Evolutionary conservation across 2,113 vertebrate genomes (phyloP), one percentile per base, ranked within the genome.

Genomic region (Macrotis lagotis): DNA sequence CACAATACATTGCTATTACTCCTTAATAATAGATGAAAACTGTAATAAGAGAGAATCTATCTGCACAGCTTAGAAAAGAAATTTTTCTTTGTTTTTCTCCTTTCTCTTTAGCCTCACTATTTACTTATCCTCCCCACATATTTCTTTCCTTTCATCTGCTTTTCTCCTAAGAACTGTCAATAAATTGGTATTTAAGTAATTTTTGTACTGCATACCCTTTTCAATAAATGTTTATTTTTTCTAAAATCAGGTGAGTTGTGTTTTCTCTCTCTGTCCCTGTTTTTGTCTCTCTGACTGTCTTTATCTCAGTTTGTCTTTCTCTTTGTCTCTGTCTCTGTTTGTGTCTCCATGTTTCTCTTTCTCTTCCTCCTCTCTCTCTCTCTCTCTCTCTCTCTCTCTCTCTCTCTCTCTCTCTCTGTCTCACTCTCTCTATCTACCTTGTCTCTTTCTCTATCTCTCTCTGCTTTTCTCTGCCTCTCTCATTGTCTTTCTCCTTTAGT

Each of bases 41-140:
- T 50, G 0, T 88, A 25, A 91, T 48, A 83, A 6, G 31, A 74
- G 59, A n/a, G 1, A 0, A 50, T 50, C 31, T 83, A 48, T 16
- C 48, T 3, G 0, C 74, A 89, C 0, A 24, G 44, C 2, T 14
- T 89, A 8, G 49, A 88, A 55, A 26, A 24, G 90, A 49, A 59
- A 22, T 25, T 12, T 91, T 25, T 83, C 0, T 59, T 52, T 91
- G 55, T 5, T 83, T 48, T 92, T n/a, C 6, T 5, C 11, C 1
- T 37, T 89, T 0, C 1, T 44, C 50, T 37, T 48, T 50, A 2
- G 44, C 74, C 25, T 89, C 25, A 52, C 47, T 83, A 19, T 28
- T 7, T n/a, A n/a, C n/a, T 93, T 2, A 22, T 0, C 14, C 28
- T 12, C 0, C 31, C 48, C 1, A 88, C 25, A 0, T 25, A 8